Evolutionary conservation across 2,888 invertebrate species (phyloP).

Genomic region (Synanthedon andrenaeformis): DNA sequence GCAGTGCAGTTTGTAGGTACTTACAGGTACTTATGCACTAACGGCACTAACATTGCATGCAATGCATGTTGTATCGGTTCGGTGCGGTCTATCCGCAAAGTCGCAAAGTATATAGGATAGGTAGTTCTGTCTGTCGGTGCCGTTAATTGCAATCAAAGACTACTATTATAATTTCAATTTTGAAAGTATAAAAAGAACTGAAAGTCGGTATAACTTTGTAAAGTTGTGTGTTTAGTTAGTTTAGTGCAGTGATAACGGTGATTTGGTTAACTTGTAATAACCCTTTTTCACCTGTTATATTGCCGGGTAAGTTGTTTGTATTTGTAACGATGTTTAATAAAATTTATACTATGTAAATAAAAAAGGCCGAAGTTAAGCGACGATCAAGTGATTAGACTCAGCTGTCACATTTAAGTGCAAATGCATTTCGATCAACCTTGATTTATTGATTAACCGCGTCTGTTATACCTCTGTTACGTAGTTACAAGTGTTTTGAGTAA

Average conservation of each 20-base stretch:
- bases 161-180: no score
- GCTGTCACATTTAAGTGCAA: conserved; percentile 26
- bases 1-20: no score
- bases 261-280: background rate
- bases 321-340: conserved; percentile 7
- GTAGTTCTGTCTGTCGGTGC: conserved; percentile 16
- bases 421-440: conserved; percentile 34
- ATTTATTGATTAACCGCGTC: conserved; percentile 38
- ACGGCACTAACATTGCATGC: no score
- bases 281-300: conserved; percentile 30
- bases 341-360: no score
- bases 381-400: conserved; percentile 4
- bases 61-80: conserved; percentile 17
- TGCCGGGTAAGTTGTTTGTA: conserved; percentile 44
- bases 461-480: background rate
- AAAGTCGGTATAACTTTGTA: no score
- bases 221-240: background rate
- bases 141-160: conserved; percentile 13
- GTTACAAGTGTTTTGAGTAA: background rate
- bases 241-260: conserved; percentile 11
- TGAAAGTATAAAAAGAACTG: no score
- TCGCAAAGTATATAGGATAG: conserved; percentile 4
- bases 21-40: no score
- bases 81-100: conserved; percentile 7
- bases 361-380: no score